Evolutionary conservation across 2,888 invertebrate genomes (phyloP).

Genomic region (Epinotia bilunana): DNA sequence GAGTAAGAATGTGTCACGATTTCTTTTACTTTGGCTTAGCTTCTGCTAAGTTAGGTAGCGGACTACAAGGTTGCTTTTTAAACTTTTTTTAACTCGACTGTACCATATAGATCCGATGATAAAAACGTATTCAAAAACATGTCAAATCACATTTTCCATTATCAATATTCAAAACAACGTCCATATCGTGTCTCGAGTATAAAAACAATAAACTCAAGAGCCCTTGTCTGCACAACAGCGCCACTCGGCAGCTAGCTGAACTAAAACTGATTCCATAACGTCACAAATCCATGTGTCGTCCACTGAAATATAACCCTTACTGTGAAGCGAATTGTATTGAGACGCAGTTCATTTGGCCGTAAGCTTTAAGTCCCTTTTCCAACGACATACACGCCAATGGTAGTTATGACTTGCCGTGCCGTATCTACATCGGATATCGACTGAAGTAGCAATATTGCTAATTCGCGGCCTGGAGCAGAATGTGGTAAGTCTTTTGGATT

Average conservation of each 20-base stretch:
- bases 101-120: neutral
- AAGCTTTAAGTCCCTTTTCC: neutral
- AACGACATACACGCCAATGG: neutral
- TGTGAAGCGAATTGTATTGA: too few species aligned
- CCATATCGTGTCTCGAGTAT: neutral
- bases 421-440: conserved; percentile 22
- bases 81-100: too few species aligned
- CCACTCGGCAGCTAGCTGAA: conserved; percentile 13
- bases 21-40: too few species aligned
- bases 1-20: too few species aligned
- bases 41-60: too few species aligned
- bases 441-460: conserved; percentile 5
- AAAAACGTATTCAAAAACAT: conserved; percentile 4
- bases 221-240: conserved; percentile 22
- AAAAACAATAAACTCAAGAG: conserved; percentile 1
- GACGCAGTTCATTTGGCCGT: neutral
- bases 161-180: conserved; percentile 7
- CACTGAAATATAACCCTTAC: neutral
- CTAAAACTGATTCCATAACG: neutral
- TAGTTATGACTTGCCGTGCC: conserved; percentile 4
- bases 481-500: neutral
- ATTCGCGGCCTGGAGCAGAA: neutral
- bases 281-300: neutral
- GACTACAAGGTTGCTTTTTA: too few species aligned
- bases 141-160: conserved; percentile 12